phyloP scores from a whole-genome alignment of 2,797 vertebrate species.

The Aselliscus stoliczkanus region DNA sequence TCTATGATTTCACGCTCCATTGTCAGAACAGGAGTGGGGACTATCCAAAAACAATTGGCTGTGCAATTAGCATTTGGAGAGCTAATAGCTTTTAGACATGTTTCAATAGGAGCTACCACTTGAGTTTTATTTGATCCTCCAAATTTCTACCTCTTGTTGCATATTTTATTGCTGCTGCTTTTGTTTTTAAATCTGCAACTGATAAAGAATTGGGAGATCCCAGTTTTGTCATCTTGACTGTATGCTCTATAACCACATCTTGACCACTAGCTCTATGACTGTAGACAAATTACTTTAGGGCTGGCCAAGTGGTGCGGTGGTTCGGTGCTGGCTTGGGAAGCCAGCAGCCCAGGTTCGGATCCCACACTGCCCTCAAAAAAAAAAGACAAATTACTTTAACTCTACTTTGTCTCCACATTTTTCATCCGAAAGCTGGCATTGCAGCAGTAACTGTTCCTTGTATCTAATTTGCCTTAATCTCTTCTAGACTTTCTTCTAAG shows the following conservation, averaged over 20 bases:
- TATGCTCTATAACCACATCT: too few species aligned
- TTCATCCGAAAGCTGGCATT: not conserved
- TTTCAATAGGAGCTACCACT: not conserved
- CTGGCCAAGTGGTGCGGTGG: too few species aligned
- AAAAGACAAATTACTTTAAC: not conserved
- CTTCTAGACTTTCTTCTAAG: not conserved
- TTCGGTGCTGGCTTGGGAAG: too few species aligned
- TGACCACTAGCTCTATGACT: not conserved
- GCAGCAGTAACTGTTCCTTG: not conserved
- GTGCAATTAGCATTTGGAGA: not conserved
- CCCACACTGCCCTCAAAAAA: too few species aligned
- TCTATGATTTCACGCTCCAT: not conserved
- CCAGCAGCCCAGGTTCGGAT: too few species aligned
- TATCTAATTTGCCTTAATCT: not conserved
- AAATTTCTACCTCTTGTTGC: conserved; percentile 15
- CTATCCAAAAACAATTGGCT: not conserved
- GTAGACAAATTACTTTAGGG: not conserved
- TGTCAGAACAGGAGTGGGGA: not conserved
- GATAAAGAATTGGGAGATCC: not conserved
- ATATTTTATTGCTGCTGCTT: conserved; percentile 16
- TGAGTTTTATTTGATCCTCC: conserved; percentile 23
- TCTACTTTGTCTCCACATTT: not conserved
- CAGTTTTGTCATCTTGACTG: not conserved
- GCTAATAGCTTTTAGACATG: not conserved
- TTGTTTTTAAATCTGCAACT: not conserved